Base-by-base conservation (phyloP, 2,113 vertebrate species). In the Silurus asotus region DNA sequence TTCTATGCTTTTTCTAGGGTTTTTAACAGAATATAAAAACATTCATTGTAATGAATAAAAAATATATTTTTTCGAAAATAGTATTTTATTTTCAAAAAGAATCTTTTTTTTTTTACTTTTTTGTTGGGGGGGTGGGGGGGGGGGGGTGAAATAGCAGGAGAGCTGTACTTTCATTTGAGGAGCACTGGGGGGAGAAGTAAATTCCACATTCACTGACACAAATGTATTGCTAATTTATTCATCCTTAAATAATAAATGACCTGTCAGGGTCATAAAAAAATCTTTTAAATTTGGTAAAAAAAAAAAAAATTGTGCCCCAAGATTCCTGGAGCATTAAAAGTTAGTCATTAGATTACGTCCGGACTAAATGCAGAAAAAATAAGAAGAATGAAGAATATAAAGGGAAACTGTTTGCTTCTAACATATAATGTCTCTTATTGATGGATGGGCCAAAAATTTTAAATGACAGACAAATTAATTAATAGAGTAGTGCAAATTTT, bases 391-490 rank as follows among this genome's bases (percentile, higher is more conserved):
- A 23, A n/a, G 25, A 64, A 6, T 55, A 53, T 13, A 64, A 5
- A 28, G 14, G 58, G 14, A 84, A 62, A 48, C 55, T 64, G 14
- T 20, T 28, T 4, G 5, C 10, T 83, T 56, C 8, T 53, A 77
- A 64, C 6, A 76, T 5, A 84, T 56, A 5, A 77, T 45, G 56
- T 62, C 70, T 19, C 23, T 17, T 28, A 53, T 15, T 65, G 48
- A 75, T 25, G 82, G 55, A 11, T 8, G 45, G 70, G 49, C 51
- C 81, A 86, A 79, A 75, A 61, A 56, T 58, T 14, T 20, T 37
- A 77, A n/a, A 62, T 81, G 80, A 84, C 74, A 76, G 72, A 75
- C 28, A 53, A 76, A 49, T 78, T 85, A 76, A 49, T 78, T 85
- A 85, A 88, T 82, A 70, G 11, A 23, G 13, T 78, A 48, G 37